These are phyloP conservation scores for Stenodema calcarata DNA, from an alignment of 2,888 invertebrate species.

Conservation along the genomic window DNA sequence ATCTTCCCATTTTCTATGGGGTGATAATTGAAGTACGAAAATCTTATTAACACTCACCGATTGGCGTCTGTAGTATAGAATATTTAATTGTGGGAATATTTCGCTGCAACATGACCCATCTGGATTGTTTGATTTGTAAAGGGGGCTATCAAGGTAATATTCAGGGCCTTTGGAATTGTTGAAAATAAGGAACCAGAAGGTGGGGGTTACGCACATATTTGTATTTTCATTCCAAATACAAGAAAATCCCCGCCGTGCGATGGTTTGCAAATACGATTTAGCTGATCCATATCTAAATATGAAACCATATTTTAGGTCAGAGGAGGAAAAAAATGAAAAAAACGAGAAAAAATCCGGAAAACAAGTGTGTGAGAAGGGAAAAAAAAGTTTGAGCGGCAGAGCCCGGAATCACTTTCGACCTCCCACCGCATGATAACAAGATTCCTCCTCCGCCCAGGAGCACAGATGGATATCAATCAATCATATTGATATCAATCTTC, in stretches of 20 bases:
- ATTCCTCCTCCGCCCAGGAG: background rate
- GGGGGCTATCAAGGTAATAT: no score
- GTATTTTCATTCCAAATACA: background rate
- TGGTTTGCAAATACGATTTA: no score
- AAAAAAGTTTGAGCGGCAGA: background rate
- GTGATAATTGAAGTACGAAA: no score
- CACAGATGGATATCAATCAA: conserved; percentile 46
- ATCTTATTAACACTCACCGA: no score
- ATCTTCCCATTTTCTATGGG: no score
- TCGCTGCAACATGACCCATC: no score
- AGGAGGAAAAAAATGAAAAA: background rate
- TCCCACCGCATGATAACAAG: conserved; percentile 25
- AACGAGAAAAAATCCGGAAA: background rate
- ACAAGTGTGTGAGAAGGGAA: background rate
- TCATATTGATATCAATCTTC: conserved; percentile 48
- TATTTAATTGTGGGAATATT: no score
- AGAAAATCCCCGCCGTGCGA: background rate
- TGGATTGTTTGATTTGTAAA: no score
- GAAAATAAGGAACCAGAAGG: no score
- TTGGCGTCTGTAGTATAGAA: no score
- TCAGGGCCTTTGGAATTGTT: no score
- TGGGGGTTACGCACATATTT: background rate
- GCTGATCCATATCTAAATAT: background rate
- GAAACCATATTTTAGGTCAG: background rate
- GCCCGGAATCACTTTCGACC: conserved; percentile 34